Conservation (phyloP, 1,140 invertebrate species). For the Cydia fagiglandana region DNA sequence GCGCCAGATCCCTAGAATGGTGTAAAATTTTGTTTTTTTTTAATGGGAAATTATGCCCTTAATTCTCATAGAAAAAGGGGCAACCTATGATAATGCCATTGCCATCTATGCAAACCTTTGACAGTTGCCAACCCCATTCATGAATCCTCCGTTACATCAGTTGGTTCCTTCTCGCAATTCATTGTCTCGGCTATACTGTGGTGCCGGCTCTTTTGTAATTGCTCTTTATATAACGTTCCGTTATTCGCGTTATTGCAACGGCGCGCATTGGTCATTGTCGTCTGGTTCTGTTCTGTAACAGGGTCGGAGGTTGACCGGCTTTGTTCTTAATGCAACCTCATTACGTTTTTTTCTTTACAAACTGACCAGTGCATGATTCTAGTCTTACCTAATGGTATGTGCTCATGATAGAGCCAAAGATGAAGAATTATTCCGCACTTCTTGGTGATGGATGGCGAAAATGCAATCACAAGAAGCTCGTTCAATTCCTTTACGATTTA, state of each 20-base stretch:
- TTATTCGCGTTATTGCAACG: conserved; percentile 36
- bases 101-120: too few species aligned
- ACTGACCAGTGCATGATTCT: neutral
- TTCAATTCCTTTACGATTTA: too few species aligned
- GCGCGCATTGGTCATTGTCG: conserved; percentile 41
- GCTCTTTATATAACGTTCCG: conserved; percentile 35
- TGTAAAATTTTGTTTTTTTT: too few species aligned
- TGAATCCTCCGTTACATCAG: neutral
- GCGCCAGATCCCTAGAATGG: too few species aligned
- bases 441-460: too few species aligned
- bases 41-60: too few species aligned
- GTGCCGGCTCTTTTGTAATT: conserved; percentile 19
- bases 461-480: too few species aligned
- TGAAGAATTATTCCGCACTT: too few species aligned
- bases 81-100: too few species aligned
- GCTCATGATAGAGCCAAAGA: too few species aligned
- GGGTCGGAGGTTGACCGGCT: conserved; percentile 43
- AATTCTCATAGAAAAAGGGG: too few species aligned
- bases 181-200: conserved; percentile 20
- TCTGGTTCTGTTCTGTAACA: conserved; percentile 38
- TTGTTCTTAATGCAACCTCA: conserved; percentile 14
- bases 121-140: too few species aligned
- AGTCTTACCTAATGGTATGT: neutral
- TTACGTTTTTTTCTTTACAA: neutral
- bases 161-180: neutral